A percentile compares a stretch with the other conserved stretches of the same genome.
phyloP scores from a whole-genome alignment of 2,888 invertebrate species.

The Platycnemis pennipes region DNA sequence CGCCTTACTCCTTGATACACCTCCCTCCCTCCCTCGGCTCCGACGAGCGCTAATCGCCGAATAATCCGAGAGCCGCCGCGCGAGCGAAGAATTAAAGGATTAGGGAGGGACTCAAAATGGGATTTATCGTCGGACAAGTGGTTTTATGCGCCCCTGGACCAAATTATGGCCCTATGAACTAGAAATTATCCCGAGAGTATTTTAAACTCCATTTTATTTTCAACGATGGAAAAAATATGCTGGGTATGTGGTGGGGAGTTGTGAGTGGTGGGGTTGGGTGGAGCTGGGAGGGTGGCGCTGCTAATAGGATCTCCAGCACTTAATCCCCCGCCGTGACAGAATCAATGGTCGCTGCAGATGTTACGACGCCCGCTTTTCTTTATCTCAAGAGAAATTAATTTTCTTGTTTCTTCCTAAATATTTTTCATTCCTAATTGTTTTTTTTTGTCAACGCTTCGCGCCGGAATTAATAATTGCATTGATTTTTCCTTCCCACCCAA shows the following conservation, averaged over 20 bases:
- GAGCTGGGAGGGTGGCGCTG: background rate
- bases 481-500: background rate
- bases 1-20: background rate
- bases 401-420: background rate
- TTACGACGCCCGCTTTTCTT: background rate
- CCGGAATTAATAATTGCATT: background rate
- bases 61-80: background rate
- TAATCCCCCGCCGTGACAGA: background rate
- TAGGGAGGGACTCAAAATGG: background rate
- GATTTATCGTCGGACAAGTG: conserved; percentile 27
- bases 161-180: conserved; percentile 18
- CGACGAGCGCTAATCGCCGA: background rate
- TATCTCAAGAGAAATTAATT: background rate
- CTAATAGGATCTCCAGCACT: background rate
- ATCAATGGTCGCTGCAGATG: conserved; percentile 21
- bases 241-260: too few species aligned
- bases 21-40: background rate
- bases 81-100: conserved; percentile 25
- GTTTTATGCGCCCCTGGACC: background rate
- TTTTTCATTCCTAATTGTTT: background rate
- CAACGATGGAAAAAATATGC: background rate
- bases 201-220: background rate
- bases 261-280: background rate
- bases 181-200: conserved; percentile 17
- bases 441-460: background rate